Percentiles rank a stretch among this genome's conserved stretches.
These are phyloP conservation scores for Synergus laeviventris DNA, from an alignment of 2,888 invertebrate genomes.

Conservation along the genomic window DNA sequence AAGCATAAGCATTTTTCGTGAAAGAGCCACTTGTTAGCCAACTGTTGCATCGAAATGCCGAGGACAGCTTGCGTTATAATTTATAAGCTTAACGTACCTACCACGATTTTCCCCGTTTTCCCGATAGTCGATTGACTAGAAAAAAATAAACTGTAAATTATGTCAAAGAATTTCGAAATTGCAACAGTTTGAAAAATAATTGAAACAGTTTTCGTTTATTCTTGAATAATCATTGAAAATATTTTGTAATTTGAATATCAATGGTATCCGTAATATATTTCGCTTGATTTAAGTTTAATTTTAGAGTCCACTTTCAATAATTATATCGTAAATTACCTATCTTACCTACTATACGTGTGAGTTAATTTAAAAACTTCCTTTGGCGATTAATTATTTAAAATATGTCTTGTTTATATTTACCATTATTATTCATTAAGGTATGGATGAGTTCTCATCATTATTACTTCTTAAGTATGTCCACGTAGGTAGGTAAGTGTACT, in stretches of 20 bases:
- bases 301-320: constrained; percentile 75
- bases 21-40: constrained; percentile 75
- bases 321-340: constrained; percentile 62
- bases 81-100: constrained; percentile 50
- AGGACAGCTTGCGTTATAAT: constrained; percentile 61
- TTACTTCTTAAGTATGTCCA: constrained; percentile 56
- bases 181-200: not conserved
- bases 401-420: constrained; percentile 69
- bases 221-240: not conserved
- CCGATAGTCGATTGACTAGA: constrained; percentile 14
- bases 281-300: constrained; percentile 69
- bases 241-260: constrained; percentile 18
- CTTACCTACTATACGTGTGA: constrained; percentile 69
- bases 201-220: not conserved
- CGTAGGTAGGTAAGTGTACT: constrained; percentile 59
- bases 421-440: constrained; percentile 40
- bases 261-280: constrained; percentile 30
- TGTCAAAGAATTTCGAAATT: not conserved
- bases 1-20: constrained; percentile 64
- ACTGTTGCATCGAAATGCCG: constrained; percentile 70
- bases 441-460: constrained; percentile 50
- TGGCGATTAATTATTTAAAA: constrained; percentile 76
- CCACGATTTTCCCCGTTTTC: constrained; percentile 18
- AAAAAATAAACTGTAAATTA: constrained; percentile 9
- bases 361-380: constrained; percentile 72